Evolutionary conservation across 2,888 invertebrate genomes (phyloP), one percentile per base, ranked within the genome.

Genomic region (Patella pellucida): DNA sequence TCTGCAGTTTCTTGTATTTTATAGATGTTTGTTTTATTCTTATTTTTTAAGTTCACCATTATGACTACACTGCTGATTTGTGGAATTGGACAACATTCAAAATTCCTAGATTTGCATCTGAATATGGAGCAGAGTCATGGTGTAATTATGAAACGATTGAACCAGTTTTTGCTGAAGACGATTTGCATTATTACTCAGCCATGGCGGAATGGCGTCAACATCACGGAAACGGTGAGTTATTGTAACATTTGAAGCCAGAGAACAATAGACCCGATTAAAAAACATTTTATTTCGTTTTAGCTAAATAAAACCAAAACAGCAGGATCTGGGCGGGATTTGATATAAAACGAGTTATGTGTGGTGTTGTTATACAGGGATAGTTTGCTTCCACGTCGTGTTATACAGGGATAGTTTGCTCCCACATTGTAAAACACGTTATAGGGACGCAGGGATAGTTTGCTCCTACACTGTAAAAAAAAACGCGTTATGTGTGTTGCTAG

Each of bases 41-140:
- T 62, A 23, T 62, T n/a, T 62, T 62, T 62, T 62, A 19, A 91
- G 91, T 91, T 73, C 98, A 98, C 89, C 96, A 94, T 89, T 99
- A 99, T 91, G 95, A 96, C 85, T 97, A 98, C 86, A 75, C 94
- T 0, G 91, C 92, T 27, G 95, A 99, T 86, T 94, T 94, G 72
- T 98, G 97, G 96, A 92, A 95, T 85, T 93, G 94, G 73, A 93
- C 93, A 76, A 94, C 93, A 7, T 97, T 95, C 89, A 95, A 95
- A 0, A 93, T 93, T 14, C 94, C 97, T 0, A 93, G 98, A 85
- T 98, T 99, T 91, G 94, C 95, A 4, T 98, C 98, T 0, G 99
- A 99, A 91, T 99, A 97, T 88, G 99, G 99, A 0, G 95, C 96
- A 83, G 98, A 99, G 91, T 95, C 97, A 0, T 92, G 96, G 79